Percentiles rank a stretch among this genome's conserved stretches.
Evolutionary conservation across 1,140 invertebrate species (phyloP).

Genomic region (Rhagoletis pomonella): DNA sequence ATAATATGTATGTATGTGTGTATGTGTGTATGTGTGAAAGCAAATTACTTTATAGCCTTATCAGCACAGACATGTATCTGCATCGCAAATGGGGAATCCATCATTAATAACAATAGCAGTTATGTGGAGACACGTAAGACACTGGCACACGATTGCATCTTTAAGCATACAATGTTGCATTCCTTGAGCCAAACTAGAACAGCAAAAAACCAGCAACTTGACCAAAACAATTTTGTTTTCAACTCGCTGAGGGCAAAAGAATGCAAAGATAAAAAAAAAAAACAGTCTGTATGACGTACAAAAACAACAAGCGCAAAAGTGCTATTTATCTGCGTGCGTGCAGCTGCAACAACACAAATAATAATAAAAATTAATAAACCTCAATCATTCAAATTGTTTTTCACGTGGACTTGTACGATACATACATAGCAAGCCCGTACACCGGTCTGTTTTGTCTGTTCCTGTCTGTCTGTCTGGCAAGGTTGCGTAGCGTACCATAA

Average conservation of each 20-base stretch:
- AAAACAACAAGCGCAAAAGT: neutral
- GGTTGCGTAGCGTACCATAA: slow-evolving; percentile 29
- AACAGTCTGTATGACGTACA: no score
- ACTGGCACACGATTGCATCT: neutral
- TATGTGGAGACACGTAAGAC: neutral
- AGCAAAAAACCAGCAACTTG: neutral
- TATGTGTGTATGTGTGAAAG: neutral
- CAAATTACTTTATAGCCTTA: slow-evolving; percentile 27
- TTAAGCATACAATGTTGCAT: neutral
- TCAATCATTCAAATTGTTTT: slow-evolving; percentile 51
- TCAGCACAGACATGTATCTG: neutral
- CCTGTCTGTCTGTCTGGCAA: slow-evolving; percentile 15
- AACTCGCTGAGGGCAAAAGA: slow-evolving; percentile 39
- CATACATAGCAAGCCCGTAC: neutral
- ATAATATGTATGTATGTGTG: neutral
- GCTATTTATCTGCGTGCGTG: neutral
- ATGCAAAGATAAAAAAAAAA: no score
- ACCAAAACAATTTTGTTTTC: slow-evolving; percentile 18
- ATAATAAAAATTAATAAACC: slow-evolving; percentile 53
- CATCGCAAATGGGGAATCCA: slow-evolving; percentile 13
- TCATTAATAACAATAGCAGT: slow-evolving; percentile 4
- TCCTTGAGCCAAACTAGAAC: neutral
- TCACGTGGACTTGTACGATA: neutral
- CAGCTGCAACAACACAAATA: slow-evolving; percentile 41
- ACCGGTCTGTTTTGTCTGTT: neutral